Conservation (phyloP, 2,797 vertebrate genomes). For the Helostoma temminkii region DNA sequence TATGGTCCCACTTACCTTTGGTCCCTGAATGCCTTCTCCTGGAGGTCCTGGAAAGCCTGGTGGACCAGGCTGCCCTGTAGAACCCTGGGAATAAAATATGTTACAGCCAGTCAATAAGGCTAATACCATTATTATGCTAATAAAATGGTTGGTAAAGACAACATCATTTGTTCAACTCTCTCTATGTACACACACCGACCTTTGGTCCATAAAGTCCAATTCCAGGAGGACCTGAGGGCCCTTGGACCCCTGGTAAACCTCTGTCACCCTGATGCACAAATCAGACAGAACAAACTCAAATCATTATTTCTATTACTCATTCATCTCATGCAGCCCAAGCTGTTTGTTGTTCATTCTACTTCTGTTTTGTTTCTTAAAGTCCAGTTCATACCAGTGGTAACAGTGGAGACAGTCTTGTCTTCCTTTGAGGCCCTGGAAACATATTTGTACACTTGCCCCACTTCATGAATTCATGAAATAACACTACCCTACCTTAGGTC, state of each 20-base stretch:
- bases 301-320: background rate
- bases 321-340: background rate
- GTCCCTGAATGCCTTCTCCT: constrained; percentile 89
- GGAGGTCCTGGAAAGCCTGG: constrained; percentile 83
- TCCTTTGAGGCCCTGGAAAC: too few relatives aligned
- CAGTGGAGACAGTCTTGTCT: background rate
- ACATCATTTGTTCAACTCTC: too few relatives aligned
- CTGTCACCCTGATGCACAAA: constrained; percentile 83
- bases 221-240: constrained; percentile 79
- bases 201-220: constrained; percentile 83
- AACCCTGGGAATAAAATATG: constrained; percentile 78
- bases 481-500: constrained; percentile 83
- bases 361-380: background rate
- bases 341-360: background rate
- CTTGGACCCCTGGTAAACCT: constrained; percentile 82
- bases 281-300: constrained; percentile 15
- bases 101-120: background rate
- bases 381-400: background rate
- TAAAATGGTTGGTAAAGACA: background rate
- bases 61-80: constrained; percentile 84
- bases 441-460: too few relatives aligned
- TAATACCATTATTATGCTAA: background rate
- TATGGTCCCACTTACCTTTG: constrained; percentile 84
- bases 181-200: constrained; percentile 71
- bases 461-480: background rate